Percentiles rank a stretch among this genome's conserved stretches.
phyloP scores from a whole-genome alignment of 2,888 invertebrate species.

The Trissolcus brochymenae region DNA sequence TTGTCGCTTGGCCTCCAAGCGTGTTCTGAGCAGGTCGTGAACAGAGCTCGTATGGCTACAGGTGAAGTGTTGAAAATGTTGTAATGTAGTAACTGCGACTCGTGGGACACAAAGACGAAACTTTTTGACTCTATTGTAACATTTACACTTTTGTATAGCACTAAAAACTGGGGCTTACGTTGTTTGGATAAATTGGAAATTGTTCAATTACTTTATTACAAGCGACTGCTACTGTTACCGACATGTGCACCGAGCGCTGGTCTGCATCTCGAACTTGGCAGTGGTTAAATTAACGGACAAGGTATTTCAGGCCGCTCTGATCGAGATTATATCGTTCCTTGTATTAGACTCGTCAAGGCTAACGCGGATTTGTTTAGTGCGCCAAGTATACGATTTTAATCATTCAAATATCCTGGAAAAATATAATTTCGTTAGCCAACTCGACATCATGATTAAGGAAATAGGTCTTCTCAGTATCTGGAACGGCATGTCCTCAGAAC shows the following conservation, averaged over 20 bases:
- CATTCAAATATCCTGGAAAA: neutral
- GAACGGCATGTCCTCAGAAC: neutral
- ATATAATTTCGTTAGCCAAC: neutral
- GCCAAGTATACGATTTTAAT: too few relatives aligned
- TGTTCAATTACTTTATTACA: neutral
- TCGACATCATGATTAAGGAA: neutral
- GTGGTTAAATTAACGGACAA: too few relatives aligned
- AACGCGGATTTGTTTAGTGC: too few relatives aligned
- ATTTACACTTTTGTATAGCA: slow-evolving; percentile 15
- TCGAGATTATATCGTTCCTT: too few relatives aligned
- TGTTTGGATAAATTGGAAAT: slow-evolving; percentile 9
- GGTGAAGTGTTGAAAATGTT: neutral
- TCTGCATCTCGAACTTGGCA: too few relatives aligned
- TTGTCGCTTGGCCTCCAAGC: neutral
- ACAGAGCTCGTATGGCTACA: neutral
- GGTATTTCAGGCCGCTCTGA: too few relatives aligned
- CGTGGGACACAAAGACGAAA: slow-evolving; percentile 1
- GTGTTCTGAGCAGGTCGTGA: neutral
- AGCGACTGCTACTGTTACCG: neutral
- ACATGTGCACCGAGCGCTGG: too few relatives aligned
- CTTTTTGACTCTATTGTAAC: neutral
- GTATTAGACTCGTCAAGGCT: too few relatives aligned
- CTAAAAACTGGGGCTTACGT: slow-evolving; percentile 17
- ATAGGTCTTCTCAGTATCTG: neutral
- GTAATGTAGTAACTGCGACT: neutral